Conservation (phyloP, 2,113 vertebrate species). For the Melanerpes formicivorus region DNA sequence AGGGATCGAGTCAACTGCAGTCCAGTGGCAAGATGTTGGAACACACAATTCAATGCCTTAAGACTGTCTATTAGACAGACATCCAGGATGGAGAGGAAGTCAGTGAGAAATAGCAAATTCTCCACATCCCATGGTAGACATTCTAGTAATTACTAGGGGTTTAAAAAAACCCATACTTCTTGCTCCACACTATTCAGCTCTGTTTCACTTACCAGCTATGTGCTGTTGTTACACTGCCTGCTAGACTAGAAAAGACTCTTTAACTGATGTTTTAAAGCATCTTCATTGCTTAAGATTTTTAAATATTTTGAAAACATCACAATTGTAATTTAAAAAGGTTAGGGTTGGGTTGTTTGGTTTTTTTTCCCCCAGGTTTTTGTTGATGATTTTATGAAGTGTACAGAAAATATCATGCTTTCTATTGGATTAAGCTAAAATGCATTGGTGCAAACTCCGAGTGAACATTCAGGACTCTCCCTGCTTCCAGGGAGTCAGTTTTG, state of each 20-base stretch:
- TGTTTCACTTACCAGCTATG: neutral
- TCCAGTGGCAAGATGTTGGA: neutral
- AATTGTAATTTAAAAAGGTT: neutral
- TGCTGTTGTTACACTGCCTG: neutral
- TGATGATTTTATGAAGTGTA: neutral
- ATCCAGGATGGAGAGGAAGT: neutral
- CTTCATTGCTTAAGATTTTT: neutral
- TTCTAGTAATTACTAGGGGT: neutral
- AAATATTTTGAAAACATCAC: neutral
- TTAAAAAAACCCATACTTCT: neutral
- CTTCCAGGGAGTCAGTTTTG: neutral
- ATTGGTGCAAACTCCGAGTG: neutral
- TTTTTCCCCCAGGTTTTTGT: neutral
- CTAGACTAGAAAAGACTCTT: neutral
- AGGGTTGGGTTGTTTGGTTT: no score
- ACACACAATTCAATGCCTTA: neutral
- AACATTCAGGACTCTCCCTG: neutral
- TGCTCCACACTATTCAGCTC: neutral
- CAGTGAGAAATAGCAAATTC: neutral
- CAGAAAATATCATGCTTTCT: neutral
- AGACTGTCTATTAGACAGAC: neutral
- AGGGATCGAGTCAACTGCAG: neutral
- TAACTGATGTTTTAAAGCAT: neutral
- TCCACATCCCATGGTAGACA: neutral
- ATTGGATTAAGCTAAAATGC: neutral